Evolutionary conservation across 1,140 invertebrate species (phyloP).

Genomic region (Aculops lycopersici): DNA sequence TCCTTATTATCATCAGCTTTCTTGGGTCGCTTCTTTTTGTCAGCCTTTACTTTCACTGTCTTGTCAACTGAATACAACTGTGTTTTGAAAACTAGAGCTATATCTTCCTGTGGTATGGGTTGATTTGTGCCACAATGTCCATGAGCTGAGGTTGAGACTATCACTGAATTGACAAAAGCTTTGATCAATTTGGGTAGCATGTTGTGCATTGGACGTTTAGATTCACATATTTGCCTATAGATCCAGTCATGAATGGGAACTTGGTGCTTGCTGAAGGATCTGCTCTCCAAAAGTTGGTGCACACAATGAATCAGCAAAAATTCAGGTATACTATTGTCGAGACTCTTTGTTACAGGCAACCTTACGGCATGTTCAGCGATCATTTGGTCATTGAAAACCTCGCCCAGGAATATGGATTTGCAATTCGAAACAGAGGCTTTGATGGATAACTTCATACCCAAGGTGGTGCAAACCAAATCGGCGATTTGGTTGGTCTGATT

Average conservation of each 20-base stretch:
- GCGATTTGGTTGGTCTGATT: conserved; percentile 65
- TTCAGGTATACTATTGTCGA: conserved; percentile 57
- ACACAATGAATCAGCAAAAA: conserved; percentile 91
- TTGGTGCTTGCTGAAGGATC: conserved; percentile 80
- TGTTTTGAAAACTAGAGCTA: conserved; percentile 35
- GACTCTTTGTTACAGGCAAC: conserved; percentile 58
- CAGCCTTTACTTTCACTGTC: conserved; percentile 4
- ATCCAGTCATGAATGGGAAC: conserved; percentile 82
- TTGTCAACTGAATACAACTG: conserved; percentile 20
- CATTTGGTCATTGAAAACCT: conserved; percentile 90
- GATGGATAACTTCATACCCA: conserved; percentile 77
- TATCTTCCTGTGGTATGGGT: conserved; percentile 62
- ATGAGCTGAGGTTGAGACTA: conserved; percentile 24
- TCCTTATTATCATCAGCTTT: conserved; percentile 1
- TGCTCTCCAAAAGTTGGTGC: conserved; percentile 66
- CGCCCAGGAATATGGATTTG: conserved; percentile 76
- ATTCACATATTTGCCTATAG: conserved; percentile 56
- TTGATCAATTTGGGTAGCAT: conserved; percentile 69
- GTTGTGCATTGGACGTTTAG: conserved; percentile 54
- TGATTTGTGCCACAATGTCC: conserved; percentile 40
- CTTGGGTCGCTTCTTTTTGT: neutral
- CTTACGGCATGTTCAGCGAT: conserved; percentile 78
- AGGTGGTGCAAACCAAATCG: conserved; percentile 61
- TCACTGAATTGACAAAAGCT: conserved; percentile 71
- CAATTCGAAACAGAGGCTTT: conserved; percentile 66